Conservation (phyloP, 2,113 vertebrate genomes). For the Lathamus discolor region DNA sequence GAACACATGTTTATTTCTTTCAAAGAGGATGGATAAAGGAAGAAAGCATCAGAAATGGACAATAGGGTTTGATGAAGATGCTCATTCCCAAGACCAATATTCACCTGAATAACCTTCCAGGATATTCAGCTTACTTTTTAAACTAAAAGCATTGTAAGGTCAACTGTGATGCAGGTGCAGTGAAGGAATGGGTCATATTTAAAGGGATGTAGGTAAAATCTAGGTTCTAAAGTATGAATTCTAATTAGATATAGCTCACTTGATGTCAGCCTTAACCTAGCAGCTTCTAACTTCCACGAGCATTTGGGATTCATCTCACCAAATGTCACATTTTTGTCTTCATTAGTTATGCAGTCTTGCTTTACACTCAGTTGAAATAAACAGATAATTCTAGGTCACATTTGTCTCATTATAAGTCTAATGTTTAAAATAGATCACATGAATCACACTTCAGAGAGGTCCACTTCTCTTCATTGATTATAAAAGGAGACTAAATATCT, state of each 20-base stretch:
- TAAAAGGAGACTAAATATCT: background rate
- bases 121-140: background rate
- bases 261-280: background rate
- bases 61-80: background rate
- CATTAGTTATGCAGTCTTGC: background rate
- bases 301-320: background rate
- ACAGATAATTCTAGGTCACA: background rate
- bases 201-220: background rate
- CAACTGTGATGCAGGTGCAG: background rate
- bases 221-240: background rate
- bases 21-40: background rate
- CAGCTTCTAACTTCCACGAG: background rate
- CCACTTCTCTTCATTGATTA: background rate
- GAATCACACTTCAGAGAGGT: background rate
- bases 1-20: background rate
- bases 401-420: background rate
- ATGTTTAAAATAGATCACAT: background rate
- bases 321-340: background rate
- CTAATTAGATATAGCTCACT: background rate
- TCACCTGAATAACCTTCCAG: background rate
- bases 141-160: background rate
- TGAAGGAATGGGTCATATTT: background rate
- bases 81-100: background rate
- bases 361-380: background rate
- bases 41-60: background rate